A percentile compares a stretch with the other conserved stretches of the same genome.
Evolutionary conservation across 2,888 invertebrate species (phyloP).

Genomic region (Tipula unca): DNA sequence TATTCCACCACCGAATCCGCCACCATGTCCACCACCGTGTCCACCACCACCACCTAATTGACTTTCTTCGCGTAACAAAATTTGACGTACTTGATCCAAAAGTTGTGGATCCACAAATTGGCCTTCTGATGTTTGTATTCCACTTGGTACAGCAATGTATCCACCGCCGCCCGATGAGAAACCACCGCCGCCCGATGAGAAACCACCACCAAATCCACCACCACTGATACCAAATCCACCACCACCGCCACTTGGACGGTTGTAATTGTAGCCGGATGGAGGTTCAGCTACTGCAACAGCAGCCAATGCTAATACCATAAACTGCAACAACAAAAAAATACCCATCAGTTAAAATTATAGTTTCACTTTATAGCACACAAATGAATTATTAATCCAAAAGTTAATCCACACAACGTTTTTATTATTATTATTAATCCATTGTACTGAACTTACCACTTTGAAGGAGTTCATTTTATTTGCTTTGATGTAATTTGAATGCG

Average conservation of each 20-base stretch:
- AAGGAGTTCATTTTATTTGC: slow-evolving; percentile 44
- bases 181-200: slow-evolving; percentile 35
- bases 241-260: slow-evolving; percentile 52
- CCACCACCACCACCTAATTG: slow-evolving; percentile 45
- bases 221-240: slow-evolving; percentile 44
- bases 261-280: slow-evolving; percentile 68
- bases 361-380: slow-evolving; percentile 15
- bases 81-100: slow-evolving; percentile 76
- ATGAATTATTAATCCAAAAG: slow-evolving; percentile 18
- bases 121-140: slow-evolving; percentile 74
- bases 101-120: slow-evolving; percentile 71
- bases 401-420: slow-evolving; percentile 19
- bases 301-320: slow-evolving; percentile 73
- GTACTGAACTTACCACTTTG: slow-evolving; percentile 41
- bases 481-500: slow-evolving; percentile 41
- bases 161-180: slow-evolving; percentile 49
- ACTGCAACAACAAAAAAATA: slow-evolving; percentile 48
- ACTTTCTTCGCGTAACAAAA: slow-evolving; percentile 73
- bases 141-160: slow-evolving; percentile 66
- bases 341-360: not conserved
- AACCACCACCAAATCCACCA: slow-evolving; percentile 34
- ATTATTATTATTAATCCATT: slow-evolving; percentile 17
- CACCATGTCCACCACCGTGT: slow-evolving; percentile 46
- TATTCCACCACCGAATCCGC: slow-evolving; percentile 43
- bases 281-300: slow-evolving; percentile 67